Evolutionary conservation across 2,797 vertebrate genomes (phyloP), one percentile per base, ranked within the genome.

Genomic region (Erpetoichthys calabaricus): DNA sequence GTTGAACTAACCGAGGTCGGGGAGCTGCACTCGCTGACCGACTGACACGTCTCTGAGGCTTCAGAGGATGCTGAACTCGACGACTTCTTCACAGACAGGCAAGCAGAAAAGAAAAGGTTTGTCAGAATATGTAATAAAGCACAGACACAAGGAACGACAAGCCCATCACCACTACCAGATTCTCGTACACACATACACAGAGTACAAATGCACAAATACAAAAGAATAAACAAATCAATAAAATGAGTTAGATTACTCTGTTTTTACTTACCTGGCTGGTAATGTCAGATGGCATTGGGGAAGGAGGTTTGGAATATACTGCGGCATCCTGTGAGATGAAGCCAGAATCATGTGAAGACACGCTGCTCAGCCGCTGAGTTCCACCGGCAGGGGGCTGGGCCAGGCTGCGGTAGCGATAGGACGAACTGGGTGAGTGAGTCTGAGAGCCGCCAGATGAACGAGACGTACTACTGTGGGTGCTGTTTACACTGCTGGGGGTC

Each of bases 11-110:
- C 94, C 84, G 91, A 87, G 66, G 93, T 96, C 54, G 94, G 94
- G 68, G 94, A 98, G 86, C 81, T 94, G 87, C 94, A 97, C 76
- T 96, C 94, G 77, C 94, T 98, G 73, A 98, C 89, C 3, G 92
- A 97, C 84, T 92, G 95, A 80, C 93, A 97, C 66, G 92, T 93
- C 72, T 99, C 94, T 2, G 94, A 97, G 61, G 94, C 93, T 81
- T 98, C 94, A 0, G 95, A 99, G 67, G 94, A 98, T 1, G 94
- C 91, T 0, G 95, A 99, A 79, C 95, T 98, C 66, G 93, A 97
- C 68, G 94, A 99, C 76, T 99, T 99, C 95, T 98, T 87, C 68
- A 67, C 44, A 49, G 60, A 51, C 64, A 45, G 4, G 4, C 45
- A 55, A 8, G 5, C 0, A 1, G 59, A 57, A 5, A 53, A 44